Conservation (phyloP, 2,888 invertebrate species). For the Gerosis bhagava region DNA sequence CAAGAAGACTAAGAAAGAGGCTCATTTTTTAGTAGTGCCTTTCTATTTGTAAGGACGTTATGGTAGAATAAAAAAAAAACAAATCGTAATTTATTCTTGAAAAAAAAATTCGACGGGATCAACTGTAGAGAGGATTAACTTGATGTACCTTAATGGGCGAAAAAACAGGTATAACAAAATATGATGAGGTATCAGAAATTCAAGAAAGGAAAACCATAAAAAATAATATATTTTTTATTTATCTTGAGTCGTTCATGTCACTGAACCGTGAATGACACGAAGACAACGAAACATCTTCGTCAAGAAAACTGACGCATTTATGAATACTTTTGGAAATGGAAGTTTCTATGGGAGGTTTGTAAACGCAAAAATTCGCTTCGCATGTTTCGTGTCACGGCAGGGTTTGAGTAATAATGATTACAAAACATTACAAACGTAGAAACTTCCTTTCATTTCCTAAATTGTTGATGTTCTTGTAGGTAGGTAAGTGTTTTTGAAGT, state of each 20-base stretch:
- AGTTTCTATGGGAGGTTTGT: constrained; percentile 10
- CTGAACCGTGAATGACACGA: constrained; percentile 32
- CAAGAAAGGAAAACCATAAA: constrained; percentile 17
- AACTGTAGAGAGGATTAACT: too few relatives aligned
- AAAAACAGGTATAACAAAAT: neutral
- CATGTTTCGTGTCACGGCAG: too few relatives aligned
- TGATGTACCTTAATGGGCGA: too few relatives aligned
- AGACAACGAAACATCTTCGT: constrained; percentile 27
- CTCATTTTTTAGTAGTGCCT: too few relatives aligned
- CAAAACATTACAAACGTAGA: too few relatives aligned
- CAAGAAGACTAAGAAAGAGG: too few relatives aligned
- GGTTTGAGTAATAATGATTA: too few relatives aligned
- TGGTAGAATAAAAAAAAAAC: too few relatives aligned
- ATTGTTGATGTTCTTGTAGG: neutral
- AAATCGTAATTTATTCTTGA: too few relatives aligned
- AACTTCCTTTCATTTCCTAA: constrained; percentile 10
- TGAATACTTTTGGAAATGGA: constrained; percentile 13
- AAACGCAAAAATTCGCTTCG: constrained; percentile 9
- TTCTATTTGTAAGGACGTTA: too few relatives aligned
- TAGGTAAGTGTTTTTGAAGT: too few relatives aligned
- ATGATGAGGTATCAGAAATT: constrained; percentile 6
- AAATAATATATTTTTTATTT: constrained; percentile 27
- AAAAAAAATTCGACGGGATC: too few relatives aligned
- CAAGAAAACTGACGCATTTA: constrained; percentile 14
- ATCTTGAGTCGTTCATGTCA: constrained; percentile 27